These are phyloP conservation scores for Drosophila serrata DNA, from an alignment of 1,140 invertebrate genomes.

Conservation along the genomic window DNA sequence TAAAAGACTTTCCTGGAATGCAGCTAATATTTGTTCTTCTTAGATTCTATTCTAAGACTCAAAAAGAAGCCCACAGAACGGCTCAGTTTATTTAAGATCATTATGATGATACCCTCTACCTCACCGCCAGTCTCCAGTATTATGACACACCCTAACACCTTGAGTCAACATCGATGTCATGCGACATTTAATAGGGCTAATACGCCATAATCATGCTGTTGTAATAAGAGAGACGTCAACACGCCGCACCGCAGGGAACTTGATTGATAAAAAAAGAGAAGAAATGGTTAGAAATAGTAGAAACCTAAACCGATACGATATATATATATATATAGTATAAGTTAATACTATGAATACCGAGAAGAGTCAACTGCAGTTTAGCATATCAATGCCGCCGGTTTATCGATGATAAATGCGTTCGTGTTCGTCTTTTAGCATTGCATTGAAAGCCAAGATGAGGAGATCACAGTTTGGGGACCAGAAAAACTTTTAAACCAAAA, in stretches of 20 bases:
- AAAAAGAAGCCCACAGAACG: neutral
- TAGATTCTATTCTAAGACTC: neutral
- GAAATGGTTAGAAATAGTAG: slow-evolving; percentile 10
- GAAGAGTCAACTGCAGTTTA: slow-evolving; percentile 60
- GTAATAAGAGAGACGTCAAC: slow-evolving; percentile 82
- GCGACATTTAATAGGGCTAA: slow-evolving; percentile 73
- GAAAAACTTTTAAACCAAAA: neutral
- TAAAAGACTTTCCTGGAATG: slow-evolving; percentile 2
- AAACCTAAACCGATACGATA: neutral
- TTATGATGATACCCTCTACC: neutral
- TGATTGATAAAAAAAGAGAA: slow-evolving; percentile 65
- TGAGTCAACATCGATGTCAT: slow-evolving; percentile 62
- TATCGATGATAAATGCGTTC: slow-evolving; percentile 62
- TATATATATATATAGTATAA: slow-evolving; percentile 6
- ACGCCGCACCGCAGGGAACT: slow-evolving; percentile 75
- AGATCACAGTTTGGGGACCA: neutral
- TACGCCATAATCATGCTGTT: slow-evolving; percentile 79
- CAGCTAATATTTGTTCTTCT: slow-evolving; percentile 3
- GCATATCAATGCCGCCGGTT: slow-evolving; percentile 52
- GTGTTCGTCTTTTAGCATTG: slow-evolving; percentile 47
- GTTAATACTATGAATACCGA: slow-evolving; percentile 24
- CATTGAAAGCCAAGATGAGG: slow-evolving; percentile 22
- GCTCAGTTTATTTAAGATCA: slow-evolving; percentile 25
- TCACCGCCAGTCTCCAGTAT: slow-evolving; percentile 30
- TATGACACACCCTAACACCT: slow-evolving; percentile 69